phyloP scores from a whole-genome alignment of 2,113 vertebrate species.

The Amphiprion percula region DNA sequence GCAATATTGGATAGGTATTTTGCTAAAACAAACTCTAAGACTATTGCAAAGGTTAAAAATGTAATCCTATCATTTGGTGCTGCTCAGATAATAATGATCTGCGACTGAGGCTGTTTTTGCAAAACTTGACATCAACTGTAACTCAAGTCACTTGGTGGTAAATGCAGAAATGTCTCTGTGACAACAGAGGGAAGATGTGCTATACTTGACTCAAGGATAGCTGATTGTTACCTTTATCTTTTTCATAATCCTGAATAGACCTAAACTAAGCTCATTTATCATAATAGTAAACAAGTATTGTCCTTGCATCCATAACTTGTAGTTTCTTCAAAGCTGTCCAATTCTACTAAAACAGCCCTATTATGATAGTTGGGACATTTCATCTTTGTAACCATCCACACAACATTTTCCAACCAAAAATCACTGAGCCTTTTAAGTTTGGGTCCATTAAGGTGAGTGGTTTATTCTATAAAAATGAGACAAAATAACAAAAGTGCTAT shows the following conservation, averaged over 20 bases:
- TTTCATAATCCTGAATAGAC: conserved; percentile 5
- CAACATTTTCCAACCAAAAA: background rate
- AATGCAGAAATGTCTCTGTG: conserved; percentile 32
- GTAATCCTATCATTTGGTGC: conserved; percentile 27
- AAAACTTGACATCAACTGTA: conserved; percentile 33
- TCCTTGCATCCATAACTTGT: background rate
- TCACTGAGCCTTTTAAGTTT: background rate
- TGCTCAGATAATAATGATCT: conserved; percentile 26
- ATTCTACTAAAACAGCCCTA: background rate
- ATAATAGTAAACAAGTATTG: background rate
- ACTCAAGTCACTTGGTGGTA: conserved; percentile 7
- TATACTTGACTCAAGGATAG: conserved; percentile 28
- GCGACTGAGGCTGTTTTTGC: conserved; percentile 20
- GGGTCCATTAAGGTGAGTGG: background rate
- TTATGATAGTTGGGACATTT: background rate
- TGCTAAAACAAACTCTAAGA: conserved; percentile 65
- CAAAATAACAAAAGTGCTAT: conserved; percentile 32
- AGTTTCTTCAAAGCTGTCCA: conserved; percentile 1
- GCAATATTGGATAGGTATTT: conserved; percentile 61
- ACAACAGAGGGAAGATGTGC: background rate
- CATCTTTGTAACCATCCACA: background rate
- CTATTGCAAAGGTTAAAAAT: conserved; percentile 44
- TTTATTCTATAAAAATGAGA: conserved; percentile 8
- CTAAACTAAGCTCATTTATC: background rate
- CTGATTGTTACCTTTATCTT: background rate